A percentile compares a stretch with the other conserved stretches of the same genome.
Conservation (phyloP, 2,113 vertebrate species). For the Shinisaurus crocodilurus region DNA sequence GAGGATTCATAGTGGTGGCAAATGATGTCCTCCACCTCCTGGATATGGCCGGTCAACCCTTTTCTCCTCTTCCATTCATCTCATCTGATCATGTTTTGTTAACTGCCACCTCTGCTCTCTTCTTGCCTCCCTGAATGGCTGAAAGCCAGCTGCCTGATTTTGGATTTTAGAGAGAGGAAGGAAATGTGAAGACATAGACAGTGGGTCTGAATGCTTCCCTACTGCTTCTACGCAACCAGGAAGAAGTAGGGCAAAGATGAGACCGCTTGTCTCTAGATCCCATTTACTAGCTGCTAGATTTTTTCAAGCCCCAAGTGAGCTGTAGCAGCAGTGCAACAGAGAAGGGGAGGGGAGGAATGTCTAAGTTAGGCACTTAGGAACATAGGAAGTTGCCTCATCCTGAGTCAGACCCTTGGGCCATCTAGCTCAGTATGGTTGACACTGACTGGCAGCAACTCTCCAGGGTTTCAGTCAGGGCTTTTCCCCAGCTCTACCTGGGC, state of each 20-base stretch:
- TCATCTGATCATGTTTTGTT: conserved; percentile 56
- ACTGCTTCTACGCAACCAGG: background rate
- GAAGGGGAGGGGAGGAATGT: background rate
- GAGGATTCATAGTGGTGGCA: background rate
- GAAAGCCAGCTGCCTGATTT: background rate
- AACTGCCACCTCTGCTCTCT: conserved; percentile 48
- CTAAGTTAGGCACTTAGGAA: background rate
- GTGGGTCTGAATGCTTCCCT: too few species aligned
- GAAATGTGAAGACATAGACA: background rate
- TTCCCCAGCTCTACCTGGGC: too few species aligned
- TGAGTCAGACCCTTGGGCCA: too few species aligned
- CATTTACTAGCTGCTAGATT: background rate
- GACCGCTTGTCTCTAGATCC: background rate
- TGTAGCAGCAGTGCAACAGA: background rate
- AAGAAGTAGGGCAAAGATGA: background rate
- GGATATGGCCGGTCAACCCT: background rate
- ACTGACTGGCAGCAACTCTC: too few species aligned
- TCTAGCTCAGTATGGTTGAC: too few species aligned
- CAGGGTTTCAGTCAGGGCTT: too few species aligned
- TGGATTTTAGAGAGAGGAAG: background rate
- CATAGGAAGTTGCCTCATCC: too few species aligned
- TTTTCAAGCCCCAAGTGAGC: background rate
- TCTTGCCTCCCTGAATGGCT: conserved; percentile 33
- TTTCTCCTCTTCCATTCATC: conserved; percentile 62
- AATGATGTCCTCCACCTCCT: background rate